A percentile compares a stretch with the other conserved stretches of the same genome.
These are phyloP conservation scores for Takifugu flavidus DNA, from an alignment of 2,113 vertebrate genomes.

Conservation along the genomic window DNA sequence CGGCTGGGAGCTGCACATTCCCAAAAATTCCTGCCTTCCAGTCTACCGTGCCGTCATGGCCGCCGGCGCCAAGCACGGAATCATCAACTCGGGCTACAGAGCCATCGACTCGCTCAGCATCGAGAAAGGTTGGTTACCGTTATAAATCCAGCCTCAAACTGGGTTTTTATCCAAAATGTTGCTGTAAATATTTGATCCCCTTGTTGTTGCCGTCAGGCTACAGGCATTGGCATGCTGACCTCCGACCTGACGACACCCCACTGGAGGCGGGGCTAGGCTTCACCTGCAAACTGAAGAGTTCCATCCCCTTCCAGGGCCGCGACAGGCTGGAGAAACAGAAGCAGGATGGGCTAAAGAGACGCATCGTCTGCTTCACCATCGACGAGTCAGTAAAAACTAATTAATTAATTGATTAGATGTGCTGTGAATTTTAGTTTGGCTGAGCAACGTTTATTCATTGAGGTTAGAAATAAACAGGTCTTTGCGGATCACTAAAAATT, in stretches of 20 bases:
- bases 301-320: constrained; percentile 84
- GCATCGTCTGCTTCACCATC: constrained; percentile 87
- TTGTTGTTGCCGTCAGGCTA: constrained; percentile 77
- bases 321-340: constrained; percentile 84
- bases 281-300: constrained; percentile 89
- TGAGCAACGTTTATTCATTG: no score
- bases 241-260: constrained; percentile 87
- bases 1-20: constrained; percentile 95
- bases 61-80: constrained; percentile 79
- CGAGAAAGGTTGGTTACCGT: constrained; percentile 84
- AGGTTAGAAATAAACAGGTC: no score
- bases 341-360: constrained; percentile 77
- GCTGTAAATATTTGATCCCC: no score
- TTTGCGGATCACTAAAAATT: neutral
- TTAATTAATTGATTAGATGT: no score
- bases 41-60: constrained; percentile 89
- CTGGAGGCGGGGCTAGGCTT: constrained; percentile 90
- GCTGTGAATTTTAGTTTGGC: no score
- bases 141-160: neutral
- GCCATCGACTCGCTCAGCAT: constrained; percentile 97
- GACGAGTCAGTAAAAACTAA: constrained; percentile 78
- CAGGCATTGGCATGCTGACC: constrained; percentile 93
- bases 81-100: constrained; percentile 88
- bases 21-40: constrained; percentile 78
- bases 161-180: no score